phyloP scores from a whole-genome alignment of 2,888 invertebrate genomes.

The Rhorus exstirpatorius region DNA sequence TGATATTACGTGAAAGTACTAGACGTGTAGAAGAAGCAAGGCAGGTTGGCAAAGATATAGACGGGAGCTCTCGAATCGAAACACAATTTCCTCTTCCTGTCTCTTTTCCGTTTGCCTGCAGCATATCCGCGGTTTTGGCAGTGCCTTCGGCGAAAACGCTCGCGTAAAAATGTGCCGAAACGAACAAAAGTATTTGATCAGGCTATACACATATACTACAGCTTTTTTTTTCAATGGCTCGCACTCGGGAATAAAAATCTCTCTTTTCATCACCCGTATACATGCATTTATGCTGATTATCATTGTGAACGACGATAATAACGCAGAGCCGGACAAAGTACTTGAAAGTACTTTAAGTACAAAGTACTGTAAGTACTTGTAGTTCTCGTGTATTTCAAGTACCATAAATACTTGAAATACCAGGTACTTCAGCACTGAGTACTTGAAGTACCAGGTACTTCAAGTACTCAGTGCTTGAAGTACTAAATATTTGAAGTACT shows the following conservation, averaged over 20 bases:
- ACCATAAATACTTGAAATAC: too few species aligned
- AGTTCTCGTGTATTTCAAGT: too few species aligned
- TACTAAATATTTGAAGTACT: too few species aligned
- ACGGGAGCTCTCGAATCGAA: constrained; percentile 21
- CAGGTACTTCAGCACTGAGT: too few species aligned
- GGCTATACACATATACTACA: not conserved
- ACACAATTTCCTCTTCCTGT: constrained; percentile 38
- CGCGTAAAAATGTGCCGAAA: not conserved
- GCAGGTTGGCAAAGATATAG: not conserved
- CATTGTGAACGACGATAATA: not conserved
- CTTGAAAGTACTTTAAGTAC: too few species aligned
- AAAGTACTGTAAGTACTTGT: too few species aligned
- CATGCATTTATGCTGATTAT: not conserved
- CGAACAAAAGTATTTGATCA: not conserved
- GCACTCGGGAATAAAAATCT: not conserved
- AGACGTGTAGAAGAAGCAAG: not conserved
- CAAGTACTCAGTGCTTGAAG: too few species aligned
- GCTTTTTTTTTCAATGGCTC: not conserved
- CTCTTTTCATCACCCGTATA: not conserved
- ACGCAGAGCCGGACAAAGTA: too few species aligned
- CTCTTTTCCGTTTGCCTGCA: constrained; percentile 18
- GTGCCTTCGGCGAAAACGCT: not conserved
- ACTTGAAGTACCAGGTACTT: too few species aligned
- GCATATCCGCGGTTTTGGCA: not conserved
- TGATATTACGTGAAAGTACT: not conserved